Conservation (phyloP, 2,113 vertebrate genomes). For the Lamprologus speciosus region DNA sequence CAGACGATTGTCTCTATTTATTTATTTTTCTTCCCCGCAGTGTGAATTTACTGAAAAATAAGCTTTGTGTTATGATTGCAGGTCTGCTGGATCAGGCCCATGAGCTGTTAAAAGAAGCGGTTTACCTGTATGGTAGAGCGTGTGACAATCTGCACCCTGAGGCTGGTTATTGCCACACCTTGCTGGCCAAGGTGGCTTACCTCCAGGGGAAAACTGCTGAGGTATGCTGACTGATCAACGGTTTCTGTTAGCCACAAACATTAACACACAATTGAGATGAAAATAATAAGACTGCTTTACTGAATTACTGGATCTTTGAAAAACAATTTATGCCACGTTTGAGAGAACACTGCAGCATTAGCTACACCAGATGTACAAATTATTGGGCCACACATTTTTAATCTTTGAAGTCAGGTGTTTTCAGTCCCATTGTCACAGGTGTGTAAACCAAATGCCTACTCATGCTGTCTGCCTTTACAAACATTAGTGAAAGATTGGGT, state of each 20-base stretch:
- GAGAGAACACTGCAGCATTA: background rate
- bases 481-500: background rate
- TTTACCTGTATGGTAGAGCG: constrained; percentile 68
- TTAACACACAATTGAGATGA: background rate
- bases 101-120: constrained; percentile 70
- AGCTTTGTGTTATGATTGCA: background rate
- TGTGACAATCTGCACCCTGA: constrained; percentile 75
- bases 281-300: fast-evolving
- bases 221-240: constrained; percentile 13
- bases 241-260: background rate
- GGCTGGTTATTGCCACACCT: constrained; percentile 68
- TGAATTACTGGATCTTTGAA: background rate
- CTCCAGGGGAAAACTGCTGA: constrained; percentile 66
- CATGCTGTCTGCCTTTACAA: background rate
- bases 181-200: constrained; percentile 69
- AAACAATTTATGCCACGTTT: background rate
- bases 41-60: background rate
- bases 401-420: background rate
- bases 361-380: background rate
- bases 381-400: background rate
- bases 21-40: fast-evolving
- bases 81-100: constrained; percentile 72
- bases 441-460: background rate
- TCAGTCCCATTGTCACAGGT: background rate
- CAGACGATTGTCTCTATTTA: background rate